These are phyloP conservation scores for Ophioninae sp. DNA, from an alignment of 2,888 invertebrate species.

Conservation along the genomic window DNA sequence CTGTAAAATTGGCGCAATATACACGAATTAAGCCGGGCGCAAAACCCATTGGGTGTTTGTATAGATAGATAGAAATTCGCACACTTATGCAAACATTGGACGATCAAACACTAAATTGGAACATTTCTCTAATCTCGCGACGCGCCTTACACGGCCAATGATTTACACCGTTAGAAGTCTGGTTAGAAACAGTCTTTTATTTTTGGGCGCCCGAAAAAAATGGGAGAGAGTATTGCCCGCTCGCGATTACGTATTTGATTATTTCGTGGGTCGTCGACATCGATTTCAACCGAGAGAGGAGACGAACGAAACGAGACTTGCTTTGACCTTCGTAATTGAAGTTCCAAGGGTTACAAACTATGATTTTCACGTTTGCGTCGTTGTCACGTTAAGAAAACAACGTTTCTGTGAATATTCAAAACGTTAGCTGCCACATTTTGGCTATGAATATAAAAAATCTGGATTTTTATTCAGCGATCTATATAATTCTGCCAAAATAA, in stretches of 20 bases:
- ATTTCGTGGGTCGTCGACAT: background rate
- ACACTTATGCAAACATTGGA: conserved; percentile 48
- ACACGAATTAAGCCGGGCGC: background rate
- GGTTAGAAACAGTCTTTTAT: conserved; percentile 31
- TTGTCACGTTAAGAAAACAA: too few relatives aligned
- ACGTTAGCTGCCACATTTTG: too few relatives aligned
- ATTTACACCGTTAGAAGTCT: conserved; percentile 43
- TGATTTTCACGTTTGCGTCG: too few relatives aligned
- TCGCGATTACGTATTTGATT: background rate
- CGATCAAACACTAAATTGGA: conserved; percentile 35
- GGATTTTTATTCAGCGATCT: too few relatives aligned
- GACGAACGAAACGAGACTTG: background rate
- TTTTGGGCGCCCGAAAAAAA: conserved; percentile 29
- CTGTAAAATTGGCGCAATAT: background rate
- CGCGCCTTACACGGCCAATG: conserved; percentile 22
- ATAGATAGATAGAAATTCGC: background rate
- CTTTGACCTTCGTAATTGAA: background rate
- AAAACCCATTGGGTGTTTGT: background rate
- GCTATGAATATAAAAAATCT: too few relatives aligned
- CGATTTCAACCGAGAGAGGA: background rate
- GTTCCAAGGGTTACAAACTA: background rate
- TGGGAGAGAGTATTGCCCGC: conserved; percentile 4
- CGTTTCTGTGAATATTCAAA: too few relatives aligned
- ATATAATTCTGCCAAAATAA: too few relatives aligned
- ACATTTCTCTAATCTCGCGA: conserved; percentile 46